These are phyloP conservation scores for Alosa alosa DNA, from an alignment of 2,113 vertebrate species.

Conservation along the genomic window DNA sequence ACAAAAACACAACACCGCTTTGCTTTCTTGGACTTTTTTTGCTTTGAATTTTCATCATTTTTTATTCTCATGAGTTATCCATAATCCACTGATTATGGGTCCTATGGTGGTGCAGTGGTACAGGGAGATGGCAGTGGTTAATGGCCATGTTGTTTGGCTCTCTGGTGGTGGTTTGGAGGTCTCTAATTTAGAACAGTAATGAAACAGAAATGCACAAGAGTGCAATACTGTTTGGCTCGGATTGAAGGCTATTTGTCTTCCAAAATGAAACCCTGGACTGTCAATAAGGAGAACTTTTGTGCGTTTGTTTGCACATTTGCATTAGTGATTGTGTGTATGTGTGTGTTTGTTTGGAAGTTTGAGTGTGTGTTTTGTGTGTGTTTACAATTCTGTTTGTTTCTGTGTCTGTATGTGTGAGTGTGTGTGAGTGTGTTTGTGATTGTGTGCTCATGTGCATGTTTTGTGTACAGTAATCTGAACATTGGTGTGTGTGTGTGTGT, in stretches of 20 bases:
- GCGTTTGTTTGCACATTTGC: not conserved
- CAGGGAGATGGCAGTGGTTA: not conserved
- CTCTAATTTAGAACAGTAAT: not conserved
- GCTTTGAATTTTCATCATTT: not conserved
- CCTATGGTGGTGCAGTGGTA: not conserved
- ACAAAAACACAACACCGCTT: too few relatives aligned
- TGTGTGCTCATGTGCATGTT: not conserved
- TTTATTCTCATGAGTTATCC: not conserved
- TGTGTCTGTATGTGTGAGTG: slow-evolving; percentile 2
- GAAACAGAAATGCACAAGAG: not conserved
- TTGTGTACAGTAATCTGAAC: not conserved
- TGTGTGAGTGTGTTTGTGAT: not conserved
- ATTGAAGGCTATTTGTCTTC: not conserved
- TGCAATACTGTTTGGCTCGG: not conserved
- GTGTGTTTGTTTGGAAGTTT: not conserved
- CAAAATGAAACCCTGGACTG: not conserved
- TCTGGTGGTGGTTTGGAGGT: not conserved
- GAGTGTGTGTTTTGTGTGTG: not conserved
- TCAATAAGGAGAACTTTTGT: slow-evolving; percentile 1
- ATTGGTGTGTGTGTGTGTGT: not conserved
- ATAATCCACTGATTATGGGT: not conserved
- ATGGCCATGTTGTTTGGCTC: not conserved
- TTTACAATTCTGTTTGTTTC: not conserved
- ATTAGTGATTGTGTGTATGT: not conserved
- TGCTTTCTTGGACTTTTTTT: not conserved